phyloP scores from a whole-genome alignment of 2,888 invertebrate genomes.

The Lasioglossum marginatum region DNA sequence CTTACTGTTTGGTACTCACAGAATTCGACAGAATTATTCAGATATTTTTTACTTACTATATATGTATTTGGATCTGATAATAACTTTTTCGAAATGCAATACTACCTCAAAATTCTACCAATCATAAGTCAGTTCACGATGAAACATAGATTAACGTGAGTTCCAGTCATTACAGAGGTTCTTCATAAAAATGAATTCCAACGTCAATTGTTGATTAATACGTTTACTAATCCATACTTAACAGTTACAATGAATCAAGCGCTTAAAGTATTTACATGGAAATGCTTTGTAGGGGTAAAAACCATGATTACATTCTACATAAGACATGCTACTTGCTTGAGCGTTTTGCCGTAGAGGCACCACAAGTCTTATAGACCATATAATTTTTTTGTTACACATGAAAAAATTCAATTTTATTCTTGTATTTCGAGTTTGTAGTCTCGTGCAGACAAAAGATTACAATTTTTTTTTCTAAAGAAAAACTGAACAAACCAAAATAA shows the following conservation, averaged over 20 bases:
- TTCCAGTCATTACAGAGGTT: background rate
- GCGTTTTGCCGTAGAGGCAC: background rate
- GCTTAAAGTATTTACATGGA: background rate
- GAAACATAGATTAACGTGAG: background rate
- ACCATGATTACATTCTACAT: background rate
- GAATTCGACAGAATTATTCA: background rate
- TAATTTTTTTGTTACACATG: background rate
- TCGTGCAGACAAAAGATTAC: background rate
- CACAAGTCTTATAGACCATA: background rate
- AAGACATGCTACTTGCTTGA: background rate
- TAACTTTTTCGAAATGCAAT: too few species aligned
- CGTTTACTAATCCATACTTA: conserved; percentile 7
- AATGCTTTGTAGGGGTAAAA: background rate
- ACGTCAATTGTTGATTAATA: background rate
- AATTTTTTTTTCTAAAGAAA: background rate
- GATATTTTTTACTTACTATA: conserved; percentile 6
- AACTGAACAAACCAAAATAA: background rate
- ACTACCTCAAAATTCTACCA: background rate
- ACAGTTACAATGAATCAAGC: background rate
- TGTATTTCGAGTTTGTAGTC: background rate
- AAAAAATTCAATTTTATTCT: background rate
- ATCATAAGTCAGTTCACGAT: background rate
- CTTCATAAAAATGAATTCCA: background rate
- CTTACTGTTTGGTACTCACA: too few species aligned
- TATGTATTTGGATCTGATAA: background rate